phyloP scores from a whole-genome alignment of 2,888 invertebrate species.

The Drosophila diplacantha region DNA sequence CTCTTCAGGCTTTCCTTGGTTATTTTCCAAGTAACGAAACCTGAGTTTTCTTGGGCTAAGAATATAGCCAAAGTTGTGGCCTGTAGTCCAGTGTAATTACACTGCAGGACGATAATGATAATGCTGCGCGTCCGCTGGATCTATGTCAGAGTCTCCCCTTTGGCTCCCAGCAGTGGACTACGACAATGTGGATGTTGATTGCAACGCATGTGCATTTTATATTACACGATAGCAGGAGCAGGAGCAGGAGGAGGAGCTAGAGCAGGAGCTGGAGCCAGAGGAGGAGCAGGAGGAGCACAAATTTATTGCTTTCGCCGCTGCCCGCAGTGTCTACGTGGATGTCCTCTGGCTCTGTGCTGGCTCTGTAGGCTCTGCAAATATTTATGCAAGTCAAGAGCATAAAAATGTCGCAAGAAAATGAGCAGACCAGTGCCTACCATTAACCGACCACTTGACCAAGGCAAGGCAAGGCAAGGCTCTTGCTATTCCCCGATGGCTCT shows the following conservation, averaged over 20 bases:
- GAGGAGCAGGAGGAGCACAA: slow-evolving; percentile 13
- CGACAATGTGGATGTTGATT: slow-evolving; percentile 44
- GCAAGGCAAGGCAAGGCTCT: slow-evolving; percentile 26
- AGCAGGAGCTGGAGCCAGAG: too few relatives aligned
- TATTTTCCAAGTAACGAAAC: too few relatives aligned
- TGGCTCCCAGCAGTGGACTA: slow-evolving; percentile 8
- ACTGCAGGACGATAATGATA: slow-evolving; percentile 28
- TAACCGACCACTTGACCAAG: slow-evolving; percentile 39
- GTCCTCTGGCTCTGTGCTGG: slow-evolving; percentile 1
- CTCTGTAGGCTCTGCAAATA: slow-evolving; percentile 36
- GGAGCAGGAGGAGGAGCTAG: neutral
- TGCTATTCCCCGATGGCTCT: neutral
- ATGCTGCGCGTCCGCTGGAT: slow-evolving; percentile 14
- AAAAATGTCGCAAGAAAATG: slow-evolving; percentile 44
- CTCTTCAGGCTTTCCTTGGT: neutral
- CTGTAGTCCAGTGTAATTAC: slow-evolving; percentile 24
- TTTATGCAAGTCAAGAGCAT: slow-evolving; percentile 48
- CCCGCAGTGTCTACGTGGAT: slow-evolving; percentile 3
- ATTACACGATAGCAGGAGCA: slow-evolving; percentile 29
- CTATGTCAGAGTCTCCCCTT: slow-evolving; percentile 16
- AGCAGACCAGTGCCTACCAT: slow-evolving; percentile 22
- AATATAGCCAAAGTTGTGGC: neutral
- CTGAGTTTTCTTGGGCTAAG: neutral
- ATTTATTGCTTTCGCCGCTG: slow-evolving; percentile 38
- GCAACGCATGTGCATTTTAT: slow-evolving; percentile 43